These are phyloP conservation scores for Drosophila kanekoi DNA, from an alignment of 2,888 invertebrate species.

Conservation along the genomic window DNA sequence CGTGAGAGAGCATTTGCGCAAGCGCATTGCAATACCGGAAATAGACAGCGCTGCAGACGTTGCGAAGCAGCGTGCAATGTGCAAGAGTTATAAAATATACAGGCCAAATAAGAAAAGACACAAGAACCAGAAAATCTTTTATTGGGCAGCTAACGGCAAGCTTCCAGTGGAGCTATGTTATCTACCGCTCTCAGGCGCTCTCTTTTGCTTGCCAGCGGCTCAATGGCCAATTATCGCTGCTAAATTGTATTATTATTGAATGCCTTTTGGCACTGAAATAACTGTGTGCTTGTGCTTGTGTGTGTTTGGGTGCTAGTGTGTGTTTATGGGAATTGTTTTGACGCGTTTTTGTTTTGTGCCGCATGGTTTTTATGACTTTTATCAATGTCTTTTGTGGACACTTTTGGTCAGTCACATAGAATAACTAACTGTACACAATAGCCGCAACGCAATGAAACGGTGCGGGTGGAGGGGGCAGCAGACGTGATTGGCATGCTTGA, in stretches of 20 bases:
- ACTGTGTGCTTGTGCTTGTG: slow-evolving; percentile 15
- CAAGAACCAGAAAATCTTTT: slow-evolving; percentile 44
- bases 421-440: slow-evolving; percentile 61
- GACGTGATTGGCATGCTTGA: slow-evolving; percentile 60
- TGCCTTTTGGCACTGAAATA: slow-evolving; percentile 45
- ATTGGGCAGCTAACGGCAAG: slow-evolving; percentile 39
- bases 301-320: slow-evolving; percentile 12
- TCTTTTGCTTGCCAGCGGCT: slow-evolving; percentile 28
- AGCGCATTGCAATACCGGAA: slow-evolving; percentile 71
- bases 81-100: slow-evolving; percentile 42
- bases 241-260: slow-evolving; percentile 78
- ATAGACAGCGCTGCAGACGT: slow-evolving; percentile 33
- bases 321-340: slow-evolving; percentile 66
- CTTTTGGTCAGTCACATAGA: slow-evolving; percentile 24
- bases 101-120: slow-evolving; percentile 40
- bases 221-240: slow-evolving; percentile 75
- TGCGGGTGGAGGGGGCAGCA: neutral
- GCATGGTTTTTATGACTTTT: slow-evolving; percentile 51
- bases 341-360: slow-evolving; percentile 47
- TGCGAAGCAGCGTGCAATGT: slow-evolving; percentile 53
- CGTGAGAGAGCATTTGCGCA: slow-evolving; percentile 50
- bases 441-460: slow-evolving; percentile 9
- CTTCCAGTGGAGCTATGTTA: slow-evolving; percentile 13
- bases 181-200: neutral
- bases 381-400: slow-evolving; percentile 37